A percentile compares a stretch with the other conserved stretches of the same genome.
Evolutionary conservation across 1,140 invertebrate species (phyloP).

Genomic region (Plectus sambesii): DNA sequence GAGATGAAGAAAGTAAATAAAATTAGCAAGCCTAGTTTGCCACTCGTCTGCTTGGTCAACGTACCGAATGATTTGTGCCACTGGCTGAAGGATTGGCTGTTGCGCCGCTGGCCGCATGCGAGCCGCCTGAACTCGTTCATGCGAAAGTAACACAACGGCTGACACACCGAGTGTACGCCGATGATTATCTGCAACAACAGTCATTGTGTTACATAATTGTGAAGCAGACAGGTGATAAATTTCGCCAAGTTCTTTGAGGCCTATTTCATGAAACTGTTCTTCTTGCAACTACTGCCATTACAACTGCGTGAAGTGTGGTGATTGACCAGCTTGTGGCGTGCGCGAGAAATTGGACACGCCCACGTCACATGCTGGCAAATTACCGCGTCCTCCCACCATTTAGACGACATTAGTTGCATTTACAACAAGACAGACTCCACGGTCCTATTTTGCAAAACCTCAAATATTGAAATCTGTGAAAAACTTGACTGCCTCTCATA

Average conservation of each 20-base stretch:
- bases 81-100: slow-evolving; percentile 33
- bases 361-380: too few species aligned
- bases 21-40: background rate
- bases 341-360: too few species aligned
- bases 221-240: background rate
- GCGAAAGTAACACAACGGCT: slow-evolving; percentile 41
- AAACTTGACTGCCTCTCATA: too few species aligned
- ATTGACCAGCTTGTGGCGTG: too few species aligned
- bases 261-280: too few species aligned
- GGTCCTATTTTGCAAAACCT: too few species aligned
- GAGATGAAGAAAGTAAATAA: background rate
- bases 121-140: slow-evolving; percentile 44
- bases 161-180: slow-evolving; percentile 43
- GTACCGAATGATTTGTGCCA: slow-evolving; percentile 27
- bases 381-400: too few species aligned
- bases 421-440: background rate
- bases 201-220: too few species aligned
- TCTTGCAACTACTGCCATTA: too few species aligned
- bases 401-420: background rate
- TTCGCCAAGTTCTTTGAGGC: background rate
- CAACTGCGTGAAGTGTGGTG: too few species aligned
- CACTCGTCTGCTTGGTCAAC: background rate
- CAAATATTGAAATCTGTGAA: too few species aligned
- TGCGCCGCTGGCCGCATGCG: slow-evolving; percentile 26
- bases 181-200: slow-evolving; percentile 36